Base-by-base conservation (phyloP, 2,888 invertebrate genomes). In the Theristus sp. region DNA sequence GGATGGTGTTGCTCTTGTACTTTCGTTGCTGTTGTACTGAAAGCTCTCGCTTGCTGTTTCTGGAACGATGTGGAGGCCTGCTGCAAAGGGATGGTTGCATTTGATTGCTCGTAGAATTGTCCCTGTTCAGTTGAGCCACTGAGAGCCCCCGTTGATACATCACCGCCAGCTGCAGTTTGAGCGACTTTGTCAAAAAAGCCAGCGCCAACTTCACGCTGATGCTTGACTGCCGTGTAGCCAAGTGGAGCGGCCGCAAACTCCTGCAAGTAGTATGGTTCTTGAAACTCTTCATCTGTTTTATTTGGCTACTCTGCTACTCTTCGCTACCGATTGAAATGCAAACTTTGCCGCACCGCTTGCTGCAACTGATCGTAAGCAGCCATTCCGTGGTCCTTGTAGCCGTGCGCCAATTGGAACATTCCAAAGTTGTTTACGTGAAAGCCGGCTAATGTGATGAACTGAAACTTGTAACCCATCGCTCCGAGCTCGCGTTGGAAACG, bases 71-170 rank as follows among this genome's bases (percentile, higher is more conserved):
- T n/a, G n/a, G n/a, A n/a, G n/a, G n/a, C n/a, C n/a, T n/a, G n/a
- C n/a, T n/a, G n/a, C n/a, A n/a, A n/a, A n/a, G n/a, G n/a, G n/a
- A n/a, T n/a, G n/a, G n/a, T n/a, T n/a, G n/a, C n/a, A 6, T 3
- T 49, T 84, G 84, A 84, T 38, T 77, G 70, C 22, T 62, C 66
- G 58, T 70, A 65, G 67, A 75, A 75, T 62, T 75, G 75, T 25
- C 71, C 71, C 60, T 73, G 73, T 64, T 75, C 75, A 1, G 73
- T 74, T 2, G 72, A 71, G 59, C 72, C 74, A 6, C 3, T 24
- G 2, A 57, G 38, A 20, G 57, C 61, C 63, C 64, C 65, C 28
- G 64, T 64, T 17, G 65, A 64, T 22, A 63, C 61, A 20, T 62
- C 25, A 6, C 66, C 67, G 31, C 68, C 70, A 54, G 68, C 64